phyloP scores from a whole-genome alignment of 2,113 vertebrate genomes.

The Pelecanus crispus region DNA sequence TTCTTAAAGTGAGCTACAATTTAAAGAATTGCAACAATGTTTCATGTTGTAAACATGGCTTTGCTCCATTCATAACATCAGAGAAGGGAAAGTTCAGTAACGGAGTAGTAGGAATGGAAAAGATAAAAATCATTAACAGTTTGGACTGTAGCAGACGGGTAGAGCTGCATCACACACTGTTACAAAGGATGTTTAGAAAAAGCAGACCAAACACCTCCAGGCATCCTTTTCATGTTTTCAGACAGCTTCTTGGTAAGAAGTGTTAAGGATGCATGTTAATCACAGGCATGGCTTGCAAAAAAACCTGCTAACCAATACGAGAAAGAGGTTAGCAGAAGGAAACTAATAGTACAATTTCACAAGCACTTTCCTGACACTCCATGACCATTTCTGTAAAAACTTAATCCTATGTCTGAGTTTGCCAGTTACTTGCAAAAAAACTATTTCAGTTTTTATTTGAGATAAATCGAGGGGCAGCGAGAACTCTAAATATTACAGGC shows the following conservation, averaged over 20 bases:
- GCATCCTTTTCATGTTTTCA: not conserved
- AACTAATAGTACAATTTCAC: not conserved
- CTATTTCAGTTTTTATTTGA: not conserved
- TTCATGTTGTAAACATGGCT: not conserved
- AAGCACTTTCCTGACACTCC: not conserved
- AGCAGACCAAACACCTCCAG: not conserved
- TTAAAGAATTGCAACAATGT: not conserved
- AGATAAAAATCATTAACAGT: not conserved
- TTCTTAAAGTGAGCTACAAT: not conserved
- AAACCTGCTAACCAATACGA: fast-evolving
- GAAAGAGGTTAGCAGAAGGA: not conserved
- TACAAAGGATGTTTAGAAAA: not conserved
- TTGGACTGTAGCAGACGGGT: not conserved
- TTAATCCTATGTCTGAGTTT: not conserved
- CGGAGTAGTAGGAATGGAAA: not conserved
- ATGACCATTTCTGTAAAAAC: not conserved
- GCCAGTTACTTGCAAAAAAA: not conserved
- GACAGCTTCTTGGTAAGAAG: not conserved
- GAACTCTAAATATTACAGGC: not conserved
- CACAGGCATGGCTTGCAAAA: not conserved
- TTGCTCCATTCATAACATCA: not conserved
- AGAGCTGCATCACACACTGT: not conserved
- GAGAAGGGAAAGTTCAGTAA: not conserved
- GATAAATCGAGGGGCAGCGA: not conserved
- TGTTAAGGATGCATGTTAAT: not conserved